These are phyloP conservation scores for Cantharis lateralis DNA, from an alignment of 2,888 invertebrate genomes.

Conservation along the genomic window DNA sequence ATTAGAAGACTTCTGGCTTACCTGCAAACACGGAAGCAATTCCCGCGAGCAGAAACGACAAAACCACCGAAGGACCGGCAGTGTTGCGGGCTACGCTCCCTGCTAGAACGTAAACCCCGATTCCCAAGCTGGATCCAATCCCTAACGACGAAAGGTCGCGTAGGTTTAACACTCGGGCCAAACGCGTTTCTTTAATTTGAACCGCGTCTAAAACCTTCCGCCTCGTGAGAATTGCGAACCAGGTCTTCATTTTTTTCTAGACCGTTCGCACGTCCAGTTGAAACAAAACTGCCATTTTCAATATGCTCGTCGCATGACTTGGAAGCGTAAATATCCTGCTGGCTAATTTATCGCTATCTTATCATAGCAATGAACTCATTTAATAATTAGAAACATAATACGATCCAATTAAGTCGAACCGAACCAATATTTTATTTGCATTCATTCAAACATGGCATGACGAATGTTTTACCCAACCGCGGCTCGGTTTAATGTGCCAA, in stretches of 20 bases:
- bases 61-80: constrained; percentile 83
- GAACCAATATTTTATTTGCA: not conserved
- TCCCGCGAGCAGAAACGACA: constrained; percentile 86
- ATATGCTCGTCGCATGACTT: not conserved
- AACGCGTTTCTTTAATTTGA: constrained; percentile 52
- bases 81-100: constrained; percentile 79
- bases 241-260: constrained; percentile 38
- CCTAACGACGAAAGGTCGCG: constrained; percentile 83
- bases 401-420: not conserved
- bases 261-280: not conserved
- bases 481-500: too few relatives aligned
- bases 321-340: not conserved
- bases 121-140: constrained; percentile 83
- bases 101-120: constrained; percentile 88
- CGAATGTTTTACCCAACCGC: too few relatives aligned
- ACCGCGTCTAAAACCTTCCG: constrained; percentile 48
- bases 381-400: not conserved
- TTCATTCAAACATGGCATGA: not conserved
- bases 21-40: constrained; percentile 88
- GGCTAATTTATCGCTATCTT: not conserved
- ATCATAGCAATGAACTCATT: not conserved
- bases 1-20: constrained; percentile 46
- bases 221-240: constrained; percentile 50
- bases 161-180: constrained; percentile 75
- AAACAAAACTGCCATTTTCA: not conserved